Percentiles rank a stretch among this genome's conserved stretches.
Conservation (phyloP, 1,140 invertebrate species). For the Streblospio benedicti region DNA sequence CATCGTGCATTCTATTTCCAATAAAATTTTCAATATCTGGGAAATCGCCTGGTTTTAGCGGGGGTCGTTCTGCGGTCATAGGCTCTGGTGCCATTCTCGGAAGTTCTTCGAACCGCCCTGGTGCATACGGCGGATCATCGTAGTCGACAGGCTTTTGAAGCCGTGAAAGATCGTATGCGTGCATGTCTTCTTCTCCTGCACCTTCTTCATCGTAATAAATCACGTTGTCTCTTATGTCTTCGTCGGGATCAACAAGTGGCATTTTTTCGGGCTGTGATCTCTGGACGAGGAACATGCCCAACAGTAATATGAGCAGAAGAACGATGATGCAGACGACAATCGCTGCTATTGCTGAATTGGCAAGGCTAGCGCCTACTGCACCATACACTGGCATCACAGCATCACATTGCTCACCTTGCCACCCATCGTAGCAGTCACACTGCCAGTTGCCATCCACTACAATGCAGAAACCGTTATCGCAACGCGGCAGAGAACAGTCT, state of each 20-base stretch:
- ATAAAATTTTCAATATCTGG: constrained; percentile 95
- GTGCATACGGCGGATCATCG: too few relatives aligned
- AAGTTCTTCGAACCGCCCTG: too few relatives aligned
- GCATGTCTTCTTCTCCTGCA: constrained; percentile 94
- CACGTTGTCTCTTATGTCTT: constrained; percentile 95
- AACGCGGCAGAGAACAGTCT: constrained; percentile 2
- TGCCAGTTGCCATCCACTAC: not conserved
- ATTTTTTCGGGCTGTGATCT: constrained; percentile 70
- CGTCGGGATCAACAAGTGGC: constrained; percentile 82
- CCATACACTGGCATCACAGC: not conserved
- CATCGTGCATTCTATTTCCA: constrained; percentile 86
- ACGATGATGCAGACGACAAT: constrained; percentile 39
- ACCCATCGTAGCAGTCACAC: constrained; percentile 3
- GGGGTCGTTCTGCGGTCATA: not conserved
- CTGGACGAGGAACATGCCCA: constrained; percentile 72
- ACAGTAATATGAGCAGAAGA: constrained; percentile 59
- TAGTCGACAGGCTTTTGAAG: constrained; percentile 58
- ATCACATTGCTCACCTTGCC: not conserved
- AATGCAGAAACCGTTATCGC: constrained; percentile 2
- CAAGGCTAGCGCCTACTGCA: constrained; percentile 27
- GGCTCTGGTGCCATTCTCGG: not conserved
- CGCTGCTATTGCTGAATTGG: constrained; percentile 34
- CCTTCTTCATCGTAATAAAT: constrained; percentile 98
- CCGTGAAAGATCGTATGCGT: constrained; percentile 92
- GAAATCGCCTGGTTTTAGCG: constrained; percentile 44